Base-by-base conservation (phyloP, 2,888 invertebrate genomes). In the Stictocephala bisonia region DNA sequence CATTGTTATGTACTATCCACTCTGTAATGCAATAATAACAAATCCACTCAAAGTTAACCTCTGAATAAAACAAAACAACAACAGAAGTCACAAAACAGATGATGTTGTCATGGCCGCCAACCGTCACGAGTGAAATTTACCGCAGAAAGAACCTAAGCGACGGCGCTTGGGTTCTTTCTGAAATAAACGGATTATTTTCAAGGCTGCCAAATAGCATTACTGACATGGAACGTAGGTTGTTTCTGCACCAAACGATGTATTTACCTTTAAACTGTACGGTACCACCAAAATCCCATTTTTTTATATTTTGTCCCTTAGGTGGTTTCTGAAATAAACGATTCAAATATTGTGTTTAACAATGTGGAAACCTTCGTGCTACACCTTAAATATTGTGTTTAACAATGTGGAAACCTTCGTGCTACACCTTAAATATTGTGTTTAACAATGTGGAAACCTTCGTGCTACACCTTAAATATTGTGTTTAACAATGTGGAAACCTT, bases 121-220 rank as follows among this genome's bases (percentile, higher is more conserved):
- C 40, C 64, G 24, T 35, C 18, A 18, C 40, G 7, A 58, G 18
- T 50, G 51, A 72, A 68, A 73, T 73, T 73, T 73, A 73, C 68
- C 56, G 56, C 56, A 68, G 56, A 73, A 68, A 68, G 27, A 51
- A 66, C 68, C 53, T 68, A 68, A 41, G 44, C 40, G 56, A 67
- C 68, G 51, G 56, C 68, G 44, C 26, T 68, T 72, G 40, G 68
- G 56, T 67, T 72, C 40, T 72, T 72, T 67, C 68, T 69, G 41
- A 67, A 69, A 68, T 73, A 73, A 73, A 68, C 67, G 68, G 31
- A 60, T 69, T 58, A 27, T 72, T 69, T 69, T 48, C 60, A 58
- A 27, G 50, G 60, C 69, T 69, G 35, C 67, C 66, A 51, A 67
- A 72, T 67, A 72, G 22, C 58, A 69, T 58, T 73, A 24, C 20